Evolutionary conservation across 1,140 invertebrate genomes (phyloP).

Genomic region (Brachionus rotundiformis): DNA sequence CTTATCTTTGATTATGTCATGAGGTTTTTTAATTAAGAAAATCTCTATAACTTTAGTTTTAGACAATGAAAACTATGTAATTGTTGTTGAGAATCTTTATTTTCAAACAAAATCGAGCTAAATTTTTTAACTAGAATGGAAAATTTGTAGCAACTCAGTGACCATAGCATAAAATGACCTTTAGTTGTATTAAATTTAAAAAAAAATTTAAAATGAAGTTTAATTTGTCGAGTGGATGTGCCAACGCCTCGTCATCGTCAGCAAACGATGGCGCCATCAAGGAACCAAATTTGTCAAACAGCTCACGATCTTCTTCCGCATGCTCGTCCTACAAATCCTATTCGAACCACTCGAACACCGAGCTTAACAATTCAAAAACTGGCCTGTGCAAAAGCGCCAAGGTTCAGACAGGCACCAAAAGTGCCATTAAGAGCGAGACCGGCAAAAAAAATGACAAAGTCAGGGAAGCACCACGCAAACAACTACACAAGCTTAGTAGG

Average conservation of each 20-base stretch:
- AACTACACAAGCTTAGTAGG: not conserved
- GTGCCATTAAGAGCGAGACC: not conserved
- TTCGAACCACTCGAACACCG: slow-evolving; percentile 5
- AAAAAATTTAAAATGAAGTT: slow-evolving; percentile 52
- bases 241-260: not conserved
- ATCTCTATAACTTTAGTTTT: not conserved
- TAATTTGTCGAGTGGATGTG: slow-evolving; percentile 24
- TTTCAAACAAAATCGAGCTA: not conserved
- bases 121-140: not conserved
- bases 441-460: not conserved
- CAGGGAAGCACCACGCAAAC: not conserved
- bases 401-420: not conserved
- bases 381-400: slow-evolving; percentile 1
- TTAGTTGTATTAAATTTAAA: slow-evolving; percentile 47
- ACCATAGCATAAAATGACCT: slow-evolving; percentile 45
- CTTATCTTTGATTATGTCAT: slow-evolving; percentile 25
- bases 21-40: not conserved
- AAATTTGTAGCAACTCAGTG: slow-evolving; percentile 9
- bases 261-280: slow-evolving; percentile 7
- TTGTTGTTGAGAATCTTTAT: not conserved
- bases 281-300: slow-evolving; percentile 15
- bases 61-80: slow-evolving; percentile 26
- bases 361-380: slow-evolving; percentile 28
- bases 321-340: slow-evolving; percentile 10
- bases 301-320: slow-evolving; percentile 7